A percentile compares a stretch with the other conserved stretches of the same genome.
Evolutionary conservation across 2,888 invertebrate species (phyloP).

Genomic region (Limnephilus lunatus): DNA sequence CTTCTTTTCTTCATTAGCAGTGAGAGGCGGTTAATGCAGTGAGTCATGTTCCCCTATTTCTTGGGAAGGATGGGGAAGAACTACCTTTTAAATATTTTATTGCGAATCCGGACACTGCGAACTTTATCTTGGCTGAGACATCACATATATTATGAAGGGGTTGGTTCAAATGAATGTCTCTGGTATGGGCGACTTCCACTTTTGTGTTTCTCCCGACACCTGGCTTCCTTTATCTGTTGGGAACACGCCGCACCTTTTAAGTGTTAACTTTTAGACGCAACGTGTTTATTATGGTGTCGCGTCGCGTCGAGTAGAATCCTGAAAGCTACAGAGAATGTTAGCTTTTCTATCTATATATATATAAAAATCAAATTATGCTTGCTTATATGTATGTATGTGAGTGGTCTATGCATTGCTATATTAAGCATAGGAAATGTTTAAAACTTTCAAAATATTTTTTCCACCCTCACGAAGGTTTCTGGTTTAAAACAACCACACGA

Average conservation of each 20-base stretch:
- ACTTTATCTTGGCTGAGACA: conserved; percentile 56
- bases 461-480: too few species aligned
- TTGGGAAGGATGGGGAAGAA: neutral
- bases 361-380: too few species aligned
- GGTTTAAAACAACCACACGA: too few species aligned
- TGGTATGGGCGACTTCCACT: conserved; percentile 29
- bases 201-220: conserved; percentile 48
- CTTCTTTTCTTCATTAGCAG: neutral
- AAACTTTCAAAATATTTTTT: too few species aligned
- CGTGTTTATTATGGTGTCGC: neutral
- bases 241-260: conserved; percentile 46
- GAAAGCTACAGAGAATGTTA: neutral
- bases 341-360: neutral
- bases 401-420: too few species aligned
- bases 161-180: conserved; percentile 53
- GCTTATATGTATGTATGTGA: too few species aligned
- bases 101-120: conserved; percentile 44
- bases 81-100: conserved; percentile 48
- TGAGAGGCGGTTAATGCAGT: neutral
- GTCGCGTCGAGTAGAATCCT: neutral
- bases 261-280: conserved; percentile 7
- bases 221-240: conserved; percentile 54
- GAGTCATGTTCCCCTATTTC: neutral
- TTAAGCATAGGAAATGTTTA: too few species aligned
- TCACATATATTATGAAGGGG: conserved; percentile 52